Base-by-base conservation (phyloP, 2,888 invertebrate species). In the Spatulosminthurus flaviceps region DNA sequence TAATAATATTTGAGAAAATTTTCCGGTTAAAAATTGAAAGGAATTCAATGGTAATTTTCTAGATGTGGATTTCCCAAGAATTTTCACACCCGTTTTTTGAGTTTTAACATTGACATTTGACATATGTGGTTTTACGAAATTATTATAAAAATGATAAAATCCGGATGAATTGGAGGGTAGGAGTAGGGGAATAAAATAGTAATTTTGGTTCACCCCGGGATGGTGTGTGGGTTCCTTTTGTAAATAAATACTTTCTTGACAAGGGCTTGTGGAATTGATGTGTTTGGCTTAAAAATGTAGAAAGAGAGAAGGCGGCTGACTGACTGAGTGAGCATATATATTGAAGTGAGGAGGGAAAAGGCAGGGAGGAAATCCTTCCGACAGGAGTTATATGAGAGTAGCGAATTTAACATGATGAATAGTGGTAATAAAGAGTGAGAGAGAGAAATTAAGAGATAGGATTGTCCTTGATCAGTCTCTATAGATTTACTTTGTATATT, bases 341-440 rank as follows among this genome's bases (percentile, higher is more conserved):
- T 51, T 51, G 51, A 19, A n/a, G 51, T 4, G n/a, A n/a, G 16
- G 16, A 51, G 16, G 16, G 51, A 51, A n/a, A n/a, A 13, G 19
- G 51, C 51, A 51, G 51, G 16, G 51, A 51, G 51, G 51, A 51
- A 51, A 34, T 34, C 34, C 34, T 34, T 51, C n/a, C 16, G 51
- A 51, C 51, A 51, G 16, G 5, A 19, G 51, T n/a, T n/a, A n/a
- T 19, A 51, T 13, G 51, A 51, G n/a, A 19, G 16, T 19, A 51
- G 51, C 51, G 51, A 51, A 19, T 51, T 51, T 51, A 51, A 51
- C 16, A 51, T 51, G 51, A 51, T 51, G 19, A n/a, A 70, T 70
- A 67, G 29, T 67, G 67, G 67, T 26, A 19, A 28, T 24, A 29
- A 26, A 29, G 26, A 60, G 60, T 4, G 64, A 64, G 64, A 60